These are phyloP conservation scores for Talpa occidentalis DNA, from an alignment of 2,113 vertebrate genomes.

Conservation along the genomic window DNA sequence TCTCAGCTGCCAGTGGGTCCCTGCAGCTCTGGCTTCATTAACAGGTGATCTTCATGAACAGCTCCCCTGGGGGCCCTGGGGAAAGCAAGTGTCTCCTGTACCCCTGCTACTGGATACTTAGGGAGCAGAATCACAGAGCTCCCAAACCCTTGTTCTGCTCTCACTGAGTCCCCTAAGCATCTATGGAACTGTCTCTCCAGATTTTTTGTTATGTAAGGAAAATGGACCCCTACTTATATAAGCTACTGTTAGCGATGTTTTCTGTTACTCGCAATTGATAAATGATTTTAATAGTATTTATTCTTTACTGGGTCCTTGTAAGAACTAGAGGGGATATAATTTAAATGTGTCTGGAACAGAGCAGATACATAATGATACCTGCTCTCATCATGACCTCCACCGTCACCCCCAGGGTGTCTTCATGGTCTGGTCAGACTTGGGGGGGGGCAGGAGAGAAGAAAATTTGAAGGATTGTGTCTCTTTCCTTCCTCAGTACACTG, in stretches of 20 bases:
- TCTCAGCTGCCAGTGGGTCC: neutral
- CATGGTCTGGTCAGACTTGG: neutral
- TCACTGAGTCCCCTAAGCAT: neutral
- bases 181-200: neutral
- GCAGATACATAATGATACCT: neutral
- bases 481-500: neutral
- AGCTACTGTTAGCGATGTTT: neutral
- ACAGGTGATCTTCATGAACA: neutral
- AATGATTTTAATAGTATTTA: neutral
- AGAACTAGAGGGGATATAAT: neutral
- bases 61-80: neutral
- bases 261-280: slow-evolving; percentile 18
- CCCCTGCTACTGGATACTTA: neutral
- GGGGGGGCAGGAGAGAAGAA: neutral
- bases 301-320: neutral
- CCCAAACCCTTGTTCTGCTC: neutral
- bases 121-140: neutral
- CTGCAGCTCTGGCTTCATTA: neutral
- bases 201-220: neutral
- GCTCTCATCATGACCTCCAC: neutral
- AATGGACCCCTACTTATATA: neutral
- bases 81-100: neutral
- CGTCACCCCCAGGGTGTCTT: neutral
- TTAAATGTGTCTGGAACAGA: neutral
- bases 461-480: neutral